Evolutionary conservation across 2,888 invertebrate species (phyloP), one percentile per base, ranked within the genome.

Genomic region (Drosophila nigricruria): DNA sequence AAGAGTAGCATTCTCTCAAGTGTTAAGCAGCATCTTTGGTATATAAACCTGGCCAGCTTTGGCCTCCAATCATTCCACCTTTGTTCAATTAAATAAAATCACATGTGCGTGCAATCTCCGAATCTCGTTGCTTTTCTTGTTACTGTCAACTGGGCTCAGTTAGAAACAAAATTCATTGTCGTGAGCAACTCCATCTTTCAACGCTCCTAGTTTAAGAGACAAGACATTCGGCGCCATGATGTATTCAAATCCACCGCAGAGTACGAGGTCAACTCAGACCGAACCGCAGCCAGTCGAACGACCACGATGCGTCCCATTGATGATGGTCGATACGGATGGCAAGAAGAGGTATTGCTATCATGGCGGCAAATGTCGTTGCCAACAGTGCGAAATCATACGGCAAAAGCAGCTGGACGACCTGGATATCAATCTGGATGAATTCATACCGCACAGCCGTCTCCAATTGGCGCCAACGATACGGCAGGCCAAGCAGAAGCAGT

Each of bases 331-430:
- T 53, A 67, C 73, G 30, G 90, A 86, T 75, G 76, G 71, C 5
- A 78, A 68, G 62, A 70, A 69, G 30, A 52, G 63, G 9, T 86
- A 86, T 27, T 86, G 85, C 50, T 86, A 86, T 27, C 89, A 90
- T 50, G 90, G 90, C 12, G 88, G 88, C 53, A 90, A 84, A 40
- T 86, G 85, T 30, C 70, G 70, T 3, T 86, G 85, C 59, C 56
- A 45, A 3, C 52, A 42, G 0, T 86, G 85, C 50, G 57, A n/a
- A 0, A 43, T 30, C 12, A 60, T 70, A 9, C 73, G 81, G 4
- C 56, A 66, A 12, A 9, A 23, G 6, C 69, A 78, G 53, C 23
- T 9, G 59, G 60, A 76, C 2, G 63, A 68, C 5, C 2, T 87
- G 57, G 89, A 90, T 30, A 53, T 20, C 8, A 69, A 73, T 62